Conservation (phyloP, 2,888 invertebrate genomes). For the Eustalomyia histrio region DNA sequence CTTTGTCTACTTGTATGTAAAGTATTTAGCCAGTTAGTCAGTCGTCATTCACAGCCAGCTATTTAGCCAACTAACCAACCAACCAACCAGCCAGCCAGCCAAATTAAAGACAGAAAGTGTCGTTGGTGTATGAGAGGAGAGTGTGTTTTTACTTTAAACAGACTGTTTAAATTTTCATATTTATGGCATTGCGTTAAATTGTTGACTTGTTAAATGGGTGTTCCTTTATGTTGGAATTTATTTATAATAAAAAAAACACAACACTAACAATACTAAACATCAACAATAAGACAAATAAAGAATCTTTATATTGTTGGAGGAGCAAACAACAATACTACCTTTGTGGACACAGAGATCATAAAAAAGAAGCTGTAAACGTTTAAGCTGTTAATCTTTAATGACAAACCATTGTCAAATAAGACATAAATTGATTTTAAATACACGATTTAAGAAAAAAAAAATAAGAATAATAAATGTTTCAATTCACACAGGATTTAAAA, state of each 20-base stretch:
- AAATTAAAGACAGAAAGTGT: slow-evolving; percentile 3
- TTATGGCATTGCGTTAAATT: slow-evolving; percentile 79
- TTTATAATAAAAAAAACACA: slow-evolving; percentile 6
- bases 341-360: slow-evolving; percentile 36
- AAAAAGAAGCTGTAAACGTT: slow-evolving; percentile 68
- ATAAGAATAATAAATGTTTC: background rate
- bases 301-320: slow-evolving; percentile 20
- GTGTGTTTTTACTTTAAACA: slow-evolving; percentile 29
- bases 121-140: slow-evolving; percentile 13
- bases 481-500: background rate
- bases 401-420: slow-evolving; percentile 66
- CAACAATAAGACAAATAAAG: slow-evolving; percentile 45
- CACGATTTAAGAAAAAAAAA: slow-evolving; percentile 6
- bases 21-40: slow-evolving; percentile 56
- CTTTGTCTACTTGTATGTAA: slow-evolving; percentile 57
- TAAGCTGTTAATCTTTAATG: slow-evolving; percentile 67
- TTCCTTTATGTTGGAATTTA: slow-evolving; percentile 70
- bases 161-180: slow-evolving; percentile 71
- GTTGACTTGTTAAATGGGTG: slow-evolving; percentile 80
- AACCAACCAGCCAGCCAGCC: slow-evolving; percentile 29
- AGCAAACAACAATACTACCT: slow-evolving; percentile 15
- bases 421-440: slow-evolving; percentile 66
- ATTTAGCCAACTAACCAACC: slow-evolving; percentile 50
- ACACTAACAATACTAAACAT: slow-evolving; percentile 29
- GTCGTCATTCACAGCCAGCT: slow-evolving; percentile 41